These are phyloP conservation scores for Cololabis saira DNA, from an alignment of 2,113 vertebrate genomes.

Conservation along the genomic window DNA sequence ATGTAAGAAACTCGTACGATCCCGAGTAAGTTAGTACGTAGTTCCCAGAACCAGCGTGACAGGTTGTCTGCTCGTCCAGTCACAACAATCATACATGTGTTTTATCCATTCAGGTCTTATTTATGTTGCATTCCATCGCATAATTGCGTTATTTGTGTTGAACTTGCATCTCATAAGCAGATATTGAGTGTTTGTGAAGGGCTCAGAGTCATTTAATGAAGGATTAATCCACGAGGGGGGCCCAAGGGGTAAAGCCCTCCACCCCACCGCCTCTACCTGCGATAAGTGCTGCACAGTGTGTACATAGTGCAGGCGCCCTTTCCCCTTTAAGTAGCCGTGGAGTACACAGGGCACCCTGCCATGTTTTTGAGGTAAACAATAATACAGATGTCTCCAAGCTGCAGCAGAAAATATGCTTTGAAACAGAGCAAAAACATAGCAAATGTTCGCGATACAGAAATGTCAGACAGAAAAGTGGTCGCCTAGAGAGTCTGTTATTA, in stretches of 20 bases:
- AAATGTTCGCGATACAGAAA: not conserved
- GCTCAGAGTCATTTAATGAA: conserved; percentile 19
- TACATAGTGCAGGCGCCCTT: conserved; percentile 72
- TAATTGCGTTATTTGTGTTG: too few species aligned
- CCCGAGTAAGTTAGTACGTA: conserved; percentile 14
- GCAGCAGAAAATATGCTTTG: not conserved
- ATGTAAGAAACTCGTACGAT: conserved; percentile 21
- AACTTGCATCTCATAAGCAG: not conserved
- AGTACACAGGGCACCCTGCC: conserved; percentile 56
- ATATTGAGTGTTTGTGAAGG: not conserved
- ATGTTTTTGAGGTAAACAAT: conserved; percentile 59
- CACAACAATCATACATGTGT: conserved; percentile 8
- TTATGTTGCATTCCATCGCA: not conserved
- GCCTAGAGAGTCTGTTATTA: too few species aligned
- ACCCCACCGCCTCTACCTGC: conserved; percentile 23
- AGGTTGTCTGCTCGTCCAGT: conserved; percentile 59
- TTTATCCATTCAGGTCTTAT: not conserved
- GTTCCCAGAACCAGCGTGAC: too few species aligned
- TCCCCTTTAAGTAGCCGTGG: conserved; percentile 51
- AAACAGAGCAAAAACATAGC: not conserved
- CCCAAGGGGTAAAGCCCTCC: conserved; percentile 38
- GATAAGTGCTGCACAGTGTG: conserved; percentile 60
- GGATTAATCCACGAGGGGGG: conserved; percentile 70
- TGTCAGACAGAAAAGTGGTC: too few species aligned
- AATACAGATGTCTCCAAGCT: conserved; percentile 65